Evolutionary conservation across 2,113 vertebrate species (phyloP), one percentile per base, ranked within the genome.

Genomic region (Pyxicephalus adspersus): DNA sequence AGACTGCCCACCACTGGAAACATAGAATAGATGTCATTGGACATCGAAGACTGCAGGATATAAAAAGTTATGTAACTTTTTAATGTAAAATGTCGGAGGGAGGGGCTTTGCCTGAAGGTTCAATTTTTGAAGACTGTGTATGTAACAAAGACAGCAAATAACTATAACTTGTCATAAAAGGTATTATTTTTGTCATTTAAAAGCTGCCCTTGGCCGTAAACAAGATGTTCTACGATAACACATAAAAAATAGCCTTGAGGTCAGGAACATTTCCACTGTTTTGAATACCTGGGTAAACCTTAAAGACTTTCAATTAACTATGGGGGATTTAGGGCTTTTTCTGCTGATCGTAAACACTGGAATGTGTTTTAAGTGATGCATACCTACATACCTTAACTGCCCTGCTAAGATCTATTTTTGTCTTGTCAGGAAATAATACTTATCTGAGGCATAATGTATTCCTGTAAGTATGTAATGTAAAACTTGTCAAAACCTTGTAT

Each of bases 331-430:
- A 66, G 51, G 45, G 66, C 50, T 55, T 80, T 80, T 25, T 52
- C 18, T 64, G 60, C 26, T 80, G 67, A 72, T 77, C 67, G 52
- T 63, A 63, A 71, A 63, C 52, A 63, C 34, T 70, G 65, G 55
- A 80, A 71, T 80, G 57, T 26, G 26, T 66, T 25, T 60, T 34
- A 63, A 6, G 20, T 28, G 25, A 55, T 73, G 8, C 25, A n/a
- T n/a, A n/a, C n/a, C n/a, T 5, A 55, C 50, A 74, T 74, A 73
- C 22, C 5, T 73, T 25, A 18, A 31, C n/a, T 17, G n/a, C 22
- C 2, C 50, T 8, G 19, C 16, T 29, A 13, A 45, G 31, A 51
- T 64, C 58, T 76, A 76, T 81, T 64, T 52, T 52, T 64, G 58
- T 55, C 20, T 23, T 71, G 26, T 52, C 31, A 51, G 28, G 29